Evolutionary conservation across 2,797 vertebrate genomes (phyloP).

Genomic region (Phrynocephalus guinanensis): DNA sequence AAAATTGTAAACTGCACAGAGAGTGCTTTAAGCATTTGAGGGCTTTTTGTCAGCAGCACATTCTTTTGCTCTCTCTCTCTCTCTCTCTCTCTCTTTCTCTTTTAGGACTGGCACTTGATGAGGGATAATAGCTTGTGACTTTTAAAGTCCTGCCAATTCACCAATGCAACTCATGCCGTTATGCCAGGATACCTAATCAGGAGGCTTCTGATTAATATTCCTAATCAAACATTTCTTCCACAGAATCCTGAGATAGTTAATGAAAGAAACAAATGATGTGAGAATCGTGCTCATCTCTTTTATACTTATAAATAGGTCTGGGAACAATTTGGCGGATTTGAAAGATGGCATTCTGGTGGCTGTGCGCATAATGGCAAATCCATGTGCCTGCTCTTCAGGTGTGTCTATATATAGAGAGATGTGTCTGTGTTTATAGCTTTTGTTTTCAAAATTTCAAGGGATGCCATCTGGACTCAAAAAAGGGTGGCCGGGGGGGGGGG

Average conservation of each 20-base stretch:
- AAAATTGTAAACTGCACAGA: too few relatives aligned
- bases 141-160: too few relatives aligned
- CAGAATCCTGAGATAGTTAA: not conserved
- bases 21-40: too few relatives aligned
- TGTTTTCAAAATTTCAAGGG: not conserved
- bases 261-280: not conserved
- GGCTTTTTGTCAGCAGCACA: too few relatives aligned
- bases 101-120: too few relatives aligned
- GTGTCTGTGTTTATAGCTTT: not conserved
- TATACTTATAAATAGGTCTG: not conserved
- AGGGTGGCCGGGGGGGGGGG: not conserved
- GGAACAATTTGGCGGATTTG: not conserved
- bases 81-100: too few relatives aligned
- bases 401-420: not conserved
- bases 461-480: slow-evolving; percentile 12
- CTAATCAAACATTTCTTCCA: not conserved
- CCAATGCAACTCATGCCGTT: too few relatives aligned
- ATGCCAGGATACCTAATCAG: too few relatives aligned
- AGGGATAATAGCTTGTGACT: too few relatives aligned
- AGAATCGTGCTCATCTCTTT: not conserved
- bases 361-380: not conserved
- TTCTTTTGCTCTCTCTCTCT: too few relatives aligned
- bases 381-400: too few relatives aligned
- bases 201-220: not conserved
- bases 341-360: not conserved